A percentile compares a stretch with the other conserved stretches of the same genome.
Conservation (phyloP, 1,140 invertebrate species). For the Cherax quadricarinatus region DNA sequence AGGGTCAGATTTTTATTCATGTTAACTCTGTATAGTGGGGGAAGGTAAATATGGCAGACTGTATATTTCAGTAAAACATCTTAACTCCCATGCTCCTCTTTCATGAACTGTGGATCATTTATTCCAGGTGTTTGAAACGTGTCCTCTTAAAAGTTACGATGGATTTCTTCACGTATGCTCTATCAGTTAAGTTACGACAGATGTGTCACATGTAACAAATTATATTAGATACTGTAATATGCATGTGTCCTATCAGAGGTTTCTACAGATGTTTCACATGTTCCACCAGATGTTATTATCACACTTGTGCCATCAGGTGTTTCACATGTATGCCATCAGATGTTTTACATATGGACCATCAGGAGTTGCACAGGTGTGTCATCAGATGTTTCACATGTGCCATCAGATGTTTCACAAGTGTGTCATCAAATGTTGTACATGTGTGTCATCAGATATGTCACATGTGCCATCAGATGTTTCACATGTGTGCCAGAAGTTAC, state of each 20-base stretch:
- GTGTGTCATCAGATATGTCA: constrained; percentile 25
- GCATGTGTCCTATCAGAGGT: constrained; percentile 30
- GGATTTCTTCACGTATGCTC: constrained; percentile 5
- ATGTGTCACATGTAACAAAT: neutral
- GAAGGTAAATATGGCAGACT: constrained; percentile 17
- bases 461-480: constrained; percentile 24
- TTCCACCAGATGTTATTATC: constrained; percentile 18
- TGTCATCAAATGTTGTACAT: constrained; percentile 1
- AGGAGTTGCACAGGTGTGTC: neutral
- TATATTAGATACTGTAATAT: neutral
- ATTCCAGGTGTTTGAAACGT: neutral
- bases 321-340: constrained; percentile 1
- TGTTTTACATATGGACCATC: neutral
- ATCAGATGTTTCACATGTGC: constrained; percentile 34
- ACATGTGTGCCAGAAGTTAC: constrained; percentile 36
- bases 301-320: constrained; percentile 24
- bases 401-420: neutral
- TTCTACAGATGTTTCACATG: constrained; percentile 32
- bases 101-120: constrained; percentile 21
- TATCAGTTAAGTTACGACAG: neutral
- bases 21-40: neutral
- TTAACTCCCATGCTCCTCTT: constrained; percentile 36
- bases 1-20: neutral
- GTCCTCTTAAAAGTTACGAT: constrained; percentile 13
- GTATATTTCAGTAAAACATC: constrained; percentile 46